Evolutionary conservation across 2,888 invertebrate species (phyloP).

Genomic region (Phasia obesa): DNA sequence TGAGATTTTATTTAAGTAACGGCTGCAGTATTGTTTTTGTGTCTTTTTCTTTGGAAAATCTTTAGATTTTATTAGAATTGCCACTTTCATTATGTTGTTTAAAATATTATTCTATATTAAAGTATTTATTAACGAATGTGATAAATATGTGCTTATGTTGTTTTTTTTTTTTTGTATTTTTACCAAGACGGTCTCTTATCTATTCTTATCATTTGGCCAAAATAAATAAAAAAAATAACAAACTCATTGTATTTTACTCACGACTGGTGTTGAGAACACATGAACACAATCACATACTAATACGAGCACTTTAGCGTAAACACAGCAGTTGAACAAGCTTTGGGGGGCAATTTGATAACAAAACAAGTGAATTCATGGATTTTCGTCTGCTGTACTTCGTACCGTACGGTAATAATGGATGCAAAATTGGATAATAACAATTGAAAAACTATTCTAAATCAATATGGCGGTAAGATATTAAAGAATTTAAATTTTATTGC

Average conservation of each 20-base stretch:
- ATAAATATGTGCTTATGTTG: slow-evolving; percentile 30
- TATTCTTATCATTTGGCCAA: slow-evolving; percentile 59
- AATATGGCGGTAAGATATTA: too few relatives aligned
- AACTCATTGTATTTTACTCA: slow-evolving; percentile 33
- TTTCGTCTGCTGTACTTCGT: slow-evolving; percentile 71
- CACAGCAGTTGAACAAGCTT: slow-evolving; percentile 48
- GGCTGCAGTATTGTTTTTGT: too few relatives aligned
- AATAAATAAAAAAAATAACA: slow-evolving; percentile 54
- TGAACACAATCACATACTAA: slow-evolving; percentile 14
- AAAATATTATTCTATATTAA: background rate
- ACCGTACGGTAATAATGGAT: slow-evolving; percentile 40
- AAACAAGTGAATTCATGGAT: slow-evolving; percentile 43
- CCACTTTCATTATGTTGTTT: too few relatives aligned
- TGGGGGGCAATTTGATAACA: slow-evolving; percentile 68
- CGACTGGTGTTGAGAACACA: slow-evolving; percentile 27
- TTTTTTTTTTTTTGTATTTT: too few relatives aligned
- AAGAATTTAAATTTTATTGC: too few relatives aligned
- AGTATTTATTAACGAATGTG: slow-evolving; percentile 1
- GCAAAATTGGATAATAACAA: too few relatives aligned
- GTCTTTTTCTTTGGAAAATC: too few relatives aligned
- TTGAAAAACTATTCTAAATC: too few relatives aligned
- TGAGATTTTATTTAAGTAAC: too few relatives aligned
- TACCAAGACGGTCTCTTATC: slow-evolving; percentile 60
- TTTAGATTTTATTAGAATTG: too few relatives aligned
- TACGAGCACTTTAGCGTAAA: background rate